Evolutionary conservation across 2,797 vertebrate genomes (phyloP).

Genomic region (Kryptolebias ocellatus): DNA sequence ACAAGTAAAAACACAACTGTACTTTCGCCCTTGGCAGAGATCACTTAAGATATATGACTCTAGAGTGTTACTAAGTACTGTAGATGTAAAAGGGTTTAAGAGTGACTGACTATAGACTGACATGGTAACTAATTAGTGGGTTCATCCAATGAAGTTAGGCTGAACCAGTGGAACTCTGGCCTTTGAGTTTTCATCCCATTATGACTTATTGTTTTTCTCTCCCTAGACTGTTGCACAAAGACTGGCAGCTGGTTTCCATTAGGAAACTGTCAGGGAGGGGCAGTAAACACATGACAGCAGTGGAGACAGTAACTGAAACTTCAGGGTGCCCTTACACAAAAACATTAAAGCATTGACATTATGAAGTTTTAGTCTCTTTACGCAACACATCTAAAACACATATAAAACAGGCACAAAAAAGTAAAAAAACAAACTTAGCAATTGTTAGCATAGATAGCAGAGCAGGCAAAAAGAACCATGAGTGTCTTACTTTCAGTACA

Average conservation of each 20-base stretch:
- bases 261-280: conserved; percentile 52
- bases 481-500: conserved; percentile 67
- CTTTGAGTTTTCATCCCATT: no score
- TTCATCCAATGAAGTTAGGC: background rate
- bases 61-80: background rate
- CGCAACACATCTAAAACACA: background rate
- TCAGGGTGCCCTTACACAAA: conserved; percentile 35
- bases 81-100: background rate
- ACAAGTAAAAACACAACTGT: no score
- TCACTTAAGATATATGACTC: background rate
- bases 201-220: conserved; percentile 8
- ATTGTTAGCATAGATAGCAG: background rate
- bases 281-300: conserved; percentile 46
- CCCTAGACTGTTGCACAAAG: conserved; percentile 53
- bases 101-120: no score
- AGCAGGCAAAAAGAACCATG: background rate
- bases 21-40: no score
- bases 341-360: conserved; percentile 22
- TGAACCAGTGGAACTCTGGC: background rate
- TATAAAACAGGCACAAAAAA: background rate
- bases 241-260: conserved; percentile 72
- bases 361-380: conserved; percentile 6
- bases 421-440: background rate
- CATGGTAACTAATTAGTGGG: background rate
- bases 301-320: conserved; percentile 49